Evolutionary conservation across 2,888 invertebrate species (phyloP), one percentile per base, ranked within the genome.

Genomic region (Melieria omissa): DNA sequence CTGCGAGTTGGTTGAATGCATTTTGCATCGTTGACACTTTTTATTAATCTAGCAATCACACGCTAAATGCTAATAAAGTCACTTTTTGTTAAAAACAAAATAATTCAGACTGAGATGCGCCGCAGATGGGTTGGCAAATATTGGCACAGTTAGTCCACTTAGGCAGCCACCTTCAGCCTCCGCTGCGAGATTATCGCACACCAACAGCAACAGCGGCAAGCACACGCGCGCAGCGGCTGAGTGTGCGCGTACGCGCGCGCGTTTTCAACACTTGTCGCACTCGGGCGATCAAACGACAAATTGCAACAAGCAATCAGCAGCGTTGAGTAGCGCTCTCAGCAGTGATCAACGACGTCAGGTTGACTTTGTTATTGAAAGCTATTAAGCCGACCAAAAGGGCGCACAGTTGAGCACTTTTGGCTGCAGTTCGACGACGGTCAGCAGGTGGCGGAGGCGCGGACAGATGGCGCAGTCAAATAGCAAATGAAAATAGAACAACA

Each of bases 51-150:
- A 9, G 47, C 65, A 72, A 66, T 72, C 44, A 61, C 9, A 70
- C 65, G 71, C 66, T 66, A 70, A 74, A 64, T 72, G 63, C 42
- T 10, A 68, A 73, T 70, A 70, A 70, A 57, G 55, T 69, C 55
- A 65, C 65, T 71, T 41, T 68, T 68, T 29, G 68, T 52, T 73
- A 42, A 47, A 67, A 44, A 14, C 29, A 60, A 60, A 62, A 29
- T 46, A 44, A 70, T 16, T 46, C 52, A 60, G 58, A 10, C 45
- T 16, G n/a, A 29, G 29, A 29, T 29, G 29, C 29, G 3, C 29
- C 29, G 29, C 2, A 29, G 29, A 29, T 29, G 29, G 29, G 29
- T 3, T 64, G n/a, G 47, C 41, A 70, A 70, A 70, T 70, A 64
- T 70, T 70, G 16, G 47, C 46, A 45, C 64, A 57, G 10, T 14